A percentile compares a stretch with the other conserved stretches of the same genome.
Evolutionary conservation across 2,797 vertebrate species (phyloP).

Genomic region (Ataeniobius toweri): DNA sequence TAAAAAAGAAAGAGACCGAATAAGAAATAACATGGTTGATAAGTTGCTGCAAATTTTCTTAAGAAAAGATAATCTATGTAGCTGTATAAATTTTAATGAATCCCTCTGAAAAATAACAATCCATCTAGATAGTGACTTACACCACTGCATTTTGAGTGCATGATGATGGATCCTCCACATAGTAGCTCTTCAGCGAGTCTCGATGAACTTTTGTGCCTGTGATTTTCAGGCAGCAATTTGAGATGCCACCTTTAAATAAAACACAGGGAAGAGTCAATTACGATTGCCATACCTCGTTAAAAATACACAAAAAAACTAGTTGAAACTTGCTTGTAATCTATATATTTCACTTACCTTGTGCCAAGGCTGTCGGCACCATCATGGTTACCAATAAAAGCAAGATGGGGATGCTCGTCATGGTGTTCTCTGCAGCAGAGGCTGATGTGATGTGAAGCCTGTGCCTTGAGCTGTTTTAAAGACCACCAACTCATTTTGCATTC

Average conservation of each 20-base stretch:
- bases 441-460: constrained; percentile 13
- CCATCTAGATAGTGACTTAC: constrained; percentile 55
- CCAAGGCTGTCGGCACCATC: constrained; percentile 28
- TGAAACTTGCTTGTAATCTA: background rate
- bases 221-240: constrained; percentile 53
- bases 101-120: background rate
- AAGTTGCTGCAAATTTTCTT: background rate
- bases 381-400: constrained; percentile 29
- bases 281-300: background rate
- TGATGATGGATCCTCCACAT: constrained; percentile 9
- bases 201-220: constrained; percentile 7
- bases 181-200: constrained; percentile 40
- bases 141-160: constrained; percentile 59
- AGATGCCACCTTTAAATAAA: constrained; percentile 47
- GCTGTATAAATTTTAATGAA: background rate
- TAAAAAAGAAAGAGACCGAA: background rate
- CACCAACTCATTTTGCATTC: constrained; percentile 2
- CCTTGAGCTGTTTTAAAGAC: constrained; percentile 34
- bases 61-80: background rate
- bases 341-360: constrained; percentile 54
- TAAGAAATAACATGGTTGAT: background rate
- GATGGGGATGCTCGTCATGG: constrained; percentile 44
- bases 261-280: background rate
- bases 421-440: constrained; percentile 2
- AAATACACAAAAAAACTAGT: background rate